A percentile compares a stretch with the other conserved stretches of the same genome.
These are phyloP conservation scores for Erpornis zantholeuca DNA, from an alignment of 2,113 vertebrate species.

Conservation along the genomic window DNA sequence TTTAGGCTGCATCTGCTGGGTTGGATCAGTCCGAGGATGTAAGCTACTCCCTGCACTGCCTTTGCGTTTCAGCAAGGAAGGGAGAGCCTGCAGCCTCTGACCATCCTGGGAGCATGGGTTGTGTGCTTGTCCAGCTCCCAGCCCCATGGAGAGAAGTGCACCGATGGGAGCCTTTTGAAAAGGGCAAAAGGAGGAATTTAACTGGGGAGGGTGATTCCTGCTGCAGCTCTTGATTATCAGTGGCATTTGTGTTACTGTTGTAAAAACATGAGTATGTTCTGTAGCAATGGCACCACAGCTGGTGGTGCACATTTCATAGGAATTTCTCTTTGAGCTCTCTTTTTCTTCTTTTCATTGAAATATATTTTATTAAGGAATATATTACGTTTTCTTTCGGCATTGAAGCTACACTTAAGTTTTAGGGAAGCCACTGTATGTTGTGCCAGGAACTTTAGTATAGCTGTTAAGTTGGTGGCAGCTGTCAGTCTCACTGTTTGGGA, in stretches of 20 bases:
- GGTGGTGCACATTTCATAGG: background rate
- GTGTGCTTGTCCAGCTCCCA: background rate
- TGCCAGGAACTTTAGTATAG: background rate
- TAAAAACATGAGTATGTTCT: background rate
- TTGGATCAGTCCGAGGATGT: rapidly evolving
- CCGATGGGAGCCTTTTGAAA: background rate
- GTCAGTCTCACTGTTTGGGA: constrained; percentile 25
- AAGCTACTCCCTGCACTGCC: background rate
- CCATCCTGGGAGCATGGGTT: rapidly evolving
- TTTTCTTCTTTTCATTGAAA: background rate
- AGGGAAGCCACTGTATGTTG: background rate
- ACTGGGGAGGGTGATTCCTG: background rate
- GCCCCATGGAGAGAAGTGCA: background rate
- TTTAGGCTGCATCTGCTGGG: background rate
- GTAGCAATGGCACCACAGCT: background rate
- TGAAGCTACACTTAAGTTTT: background rate
- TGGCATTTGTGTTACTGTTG: background rate
- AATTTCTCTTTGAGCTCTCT: background rate
- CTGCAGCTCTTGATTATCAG: background rate
- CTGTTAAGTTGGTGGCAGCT: constrained; percentile 31
- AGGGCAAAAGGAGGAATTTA: background rate
- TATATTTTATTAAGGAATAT: background rate
- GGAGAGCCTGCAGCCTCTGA: background rate
- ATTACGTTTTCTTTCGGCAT: background rate
- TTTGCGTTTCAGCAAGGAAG: background rate